Percentiles rank a stretch among this genome's conserved stretches.
Evolutionary conservation across 2,888 invertebrate species (phyloP).

Genomic region (Oxyscelio sp.): DNA sequence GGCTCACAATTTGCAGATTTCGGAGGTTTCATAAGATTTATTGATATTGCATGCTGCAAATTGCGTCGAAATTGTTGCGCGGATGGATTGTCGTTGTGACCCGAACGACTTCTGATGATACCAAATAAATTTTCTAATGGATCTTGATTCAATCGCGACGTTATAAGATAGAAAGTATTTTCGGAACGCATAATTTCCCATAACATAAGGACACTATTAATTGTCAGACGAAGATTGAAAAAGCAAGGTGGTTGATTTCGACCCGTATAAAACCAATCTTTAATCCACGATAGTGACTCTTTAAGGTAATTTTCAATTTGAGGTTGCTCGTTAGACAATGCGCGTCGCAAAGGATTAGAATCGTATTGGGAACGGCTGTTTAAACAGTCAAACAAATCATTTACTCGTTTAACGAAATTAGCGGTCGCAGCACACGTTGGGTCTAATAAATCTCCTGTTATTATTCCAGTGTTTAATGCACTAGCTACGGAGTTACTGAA

Average conservation of each 20-base stretch:
- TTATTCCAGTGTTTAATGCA: conserved; percentile 64
- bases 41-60: conserved; percentile 62
- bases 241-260: conserved; percentile 75
- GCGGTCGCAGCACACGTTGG: conserved; percentile 67
- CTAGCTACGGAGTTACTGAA: conserved; percentile 77
- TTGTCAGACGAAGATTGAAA: conserved; percentile 74
- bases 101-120: conserved; percentile 51
- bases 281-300: conserved; percentile 56
- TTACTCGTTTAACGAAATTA: conserved; percentile 74
- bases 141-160: conserved; percentile 70
- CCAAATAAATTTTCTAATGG: conserved; percentile 72
- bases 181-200: conserved; percentile 60
- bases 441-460: conserved; percentile 66
- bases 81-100: conserved; percentile 63
- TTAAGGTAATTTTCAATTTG: conserved; percentile 65
- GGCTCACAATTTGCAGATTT: conserved; percentile 61
- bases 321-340: conserved; percentile 49
- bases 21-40: conserved; percentile 52
- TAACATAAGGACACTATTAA: conserved; percentile 69
- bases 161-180: conserved; percentile 59
- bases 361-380: conserved; percentile 70
- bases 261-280: conserved; percentile 54
- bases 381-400: conserved; percentile 76
- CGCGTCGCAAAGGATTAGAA: conserved; percentile 60
- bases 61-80: conserved; percentile 67